Percentiles rank a stretch among this genome's conserved stretches.
These are phyloP conservation scores for Apodemus agrarius DNA, from an alignment of 2,797 vertebrate genomes.

Conservation along the genomic window DNA sequence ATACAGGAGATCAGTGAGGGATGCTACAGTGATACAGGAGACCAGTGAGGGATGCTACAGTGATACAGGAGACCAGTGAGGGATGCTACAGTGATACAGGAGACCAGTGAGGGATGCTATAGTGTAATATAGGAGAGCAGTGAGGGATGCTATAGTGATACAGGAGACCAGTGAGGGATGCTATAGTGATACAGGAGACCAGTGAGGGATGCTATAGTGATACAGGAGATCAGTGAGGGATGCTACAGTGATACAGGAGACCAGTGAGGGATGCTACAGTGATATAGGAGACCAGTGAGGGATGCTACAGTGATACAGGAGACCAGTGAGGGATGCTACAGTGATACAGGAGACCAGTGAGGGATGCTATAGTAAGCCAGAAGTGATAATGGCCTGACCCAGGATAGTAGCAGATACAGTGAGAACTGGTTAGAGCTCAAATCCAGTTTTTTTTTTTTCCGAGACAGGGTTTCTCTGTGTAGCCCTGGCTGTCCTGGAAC, in stretches of 20 bases:
- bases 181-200: not conserved
- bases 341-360: too few relatives aligned
- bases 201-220: not conserved
- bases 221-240: not conserved
- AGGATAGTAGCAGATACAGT: not conserved
- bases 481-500: too few relatives aligned
- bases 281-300: not conserved
- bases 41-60: too few relatives aligned
- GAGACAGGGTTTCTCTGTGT: too few relatives aligned
- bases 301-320: not conserved
- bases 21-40: too few relatives aligned
- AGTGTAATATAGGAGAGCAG: too few relatives aligned
- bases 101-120: too few relatives aligned
- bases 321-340: not conserved
- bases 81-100: too few relatives aligned
- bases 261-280: not conserved
- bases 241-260: not conserved
- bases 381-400: not conserved
- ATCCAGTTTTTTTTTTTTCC: slow-evolving; percentile 48
- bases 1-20: too few relatives aligned
- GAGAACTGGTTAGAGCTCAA: not conserved
- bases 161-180: too few relatives aligned
- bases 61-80: too few relatives aligned
- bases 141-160: too few relatives aligned
- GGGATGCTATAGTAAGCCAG: not conserved